Conservation (phyloP, 2,888 invertebrate genomes). For the Alitta virens region DNA sequence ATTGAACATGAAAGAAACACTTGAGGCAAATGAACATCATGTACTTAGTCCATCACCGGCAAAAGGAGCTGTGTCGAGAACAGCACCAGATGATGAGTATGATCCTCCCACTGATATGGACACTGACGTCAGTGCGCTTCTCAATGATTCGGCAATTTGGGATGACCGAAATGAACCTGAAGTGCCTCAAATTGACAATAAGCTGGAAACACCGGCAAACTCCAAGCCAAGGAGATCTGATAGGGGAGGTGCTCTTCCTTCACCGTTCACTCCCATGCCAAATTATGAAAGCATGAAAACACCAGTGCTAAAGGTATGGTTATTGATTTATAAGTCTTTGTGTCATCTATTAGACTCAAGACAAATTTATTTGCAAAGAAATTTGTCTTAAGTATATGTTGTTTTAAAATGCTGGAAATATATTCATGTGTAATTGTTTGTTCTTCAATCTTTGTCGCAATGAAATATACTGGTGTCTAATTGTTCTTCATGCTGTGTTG, state of each 20-base stretch:
- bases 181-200: too few species aligned
- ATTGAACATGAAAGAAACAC: too few species aligned
- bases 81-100: neutral
- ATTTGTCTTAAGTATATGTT: too few species aligned
- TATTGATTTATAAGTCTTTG: too few species aligned
- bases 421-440: neutral
- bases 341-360: too few species aligned
- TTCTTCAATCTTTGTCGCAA: neutral
- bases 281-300: slow-evolving; percentile 62
- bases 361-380: too few species aligned
- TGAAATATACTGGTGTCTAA: neutral
- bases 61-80: too few species aligned
- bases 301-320: slow-evolving; percentile 61
- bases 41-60: too few species aligned
- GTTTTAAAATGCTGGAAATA: too few species aligned
- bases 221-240: neutral
- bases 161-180: neutral
- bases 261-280: slow-evolving; percentile 60
- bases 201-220: neutral
- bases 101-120: slow-evolving; percentile 18
- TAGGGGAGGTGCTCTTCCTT: slow-evolving; percentile 32
- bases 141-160: neutral
- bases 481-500: too few species aligned
- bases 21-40: too few species aligned
- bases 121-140: slow-evolving; percentile 3